Evolutionary conservation across 1,140 invertebrate species (phyloP).

Genomic region (Drosophila albomicans): DNA sequence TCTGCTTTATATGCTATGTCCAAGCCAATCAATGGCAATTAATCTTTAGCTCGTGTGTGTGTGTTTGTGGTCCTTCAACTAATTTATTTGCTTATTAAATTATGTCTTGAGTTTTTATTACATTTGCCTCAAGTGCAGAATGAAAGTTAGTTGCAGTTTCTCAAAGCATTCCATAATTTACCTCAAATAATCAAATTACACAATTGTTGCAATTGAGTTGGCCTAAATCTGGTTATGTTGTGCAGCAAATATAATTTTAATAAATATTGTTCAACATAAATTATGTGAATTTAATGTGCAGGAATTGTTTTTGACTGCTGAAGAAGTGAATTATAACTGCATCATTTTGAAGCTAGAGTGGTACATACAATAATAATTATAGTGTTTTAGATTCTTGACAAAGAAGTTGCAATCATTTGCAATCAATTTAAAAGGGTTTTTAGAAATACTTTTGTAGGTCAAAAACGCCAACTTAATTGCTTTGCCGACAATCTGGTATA

Average conservation of each 20-base stretch:
- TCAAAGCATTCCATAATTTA: constrained; percentile 45
- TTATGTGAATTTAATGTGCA: too few species aligned
- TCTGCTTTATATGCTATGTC: constrained; percentile 11
- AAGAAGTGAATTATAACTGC: too few species aligned
- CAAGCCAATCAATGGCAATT: constrained; percentile 64
- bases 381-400: too few species aligned
- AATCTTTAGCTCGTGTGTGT: background rate
- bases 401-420: too few species aligned
- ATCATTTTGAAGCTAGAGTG: too few species aligned
- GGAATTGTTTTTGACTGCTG: too few species aligned
- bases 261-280: background rate
- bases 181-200: constrained; percentile 66
- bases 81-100: constrained; percentile 80
- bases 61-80: constrained; percentile 50
- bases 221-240: constrained; percentile 1
- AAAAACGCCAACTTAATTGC: too few species aligned
- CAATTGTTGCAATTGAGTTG: constrained; percentile 25
- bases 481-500: too few species aligned
- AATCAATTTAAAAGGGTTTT: too few species aligned
- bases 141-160: constrained; percentile 15
- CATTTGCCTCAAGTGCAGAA: constrained; percentile 31
- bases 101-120: constrained; percentile 56
- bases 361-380: too few species aligned
- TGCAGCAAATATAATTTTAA: background rate
- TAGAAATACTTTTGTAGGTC: too few species aligned